These are phyloP conservation scores for Melierax canorus DNA, from an alignment of 2,113 vertebrate genomes.

Conservation along the genomic window DNA sequence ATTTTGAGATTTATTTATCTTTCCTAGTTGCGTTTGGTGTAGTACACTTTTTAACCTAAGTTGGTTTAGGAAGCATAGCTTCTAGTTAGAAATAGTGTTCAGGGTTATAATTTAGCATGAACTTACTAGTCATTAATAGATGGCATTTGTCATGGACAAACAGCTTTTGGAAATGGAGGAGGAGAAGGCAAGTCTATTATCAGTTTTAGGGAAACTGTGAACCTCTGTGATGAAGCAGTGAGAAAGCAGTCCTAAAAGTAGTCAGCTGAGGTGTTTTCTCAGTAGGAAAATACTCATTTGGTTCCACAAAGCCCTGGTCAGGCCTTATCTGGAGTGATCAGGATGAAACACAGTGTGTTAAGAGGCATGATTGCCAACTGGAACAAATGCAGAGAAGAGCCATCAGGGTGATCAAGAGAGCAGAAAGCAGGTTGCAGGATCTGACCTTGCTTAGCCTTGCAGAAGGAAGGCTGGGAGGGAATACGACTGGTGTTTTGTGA, in stretches of 20 bases:
- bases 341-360: not conserved
- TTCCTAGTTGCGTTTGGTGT: not conserved
- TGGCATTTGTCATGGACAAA: not conserved
- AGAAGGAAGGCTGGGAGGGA: not conserved
- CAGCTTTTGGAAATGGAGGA: not conserved
- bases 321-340: not conserved
- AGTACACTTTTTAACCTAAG: not conserved
- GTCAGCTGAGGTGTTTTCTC: not conserved
- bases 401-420: not conserved
- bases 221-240: not conserved
- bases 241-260: not conserved
- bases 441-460: not conserved
- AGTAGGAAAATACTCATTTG: not conserved
- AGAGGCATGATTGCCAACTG: not conserved
- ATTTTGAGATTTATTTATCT: not conserved
- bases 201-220: not conserved
- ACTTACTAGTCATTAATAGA: not conserved
- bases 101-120: not conserved
- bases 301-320: not conserved
- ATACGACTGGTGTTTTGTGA: accelerated
- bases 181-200: not conserved
- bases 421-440: not conserved
- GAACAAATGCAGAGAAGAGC: not conserved
- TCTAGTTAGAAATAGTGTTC: not conserved
- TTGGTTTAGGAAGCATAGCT: not conserved